Conservation (phyloP, 1,140 invertebrate species). For the Drosophila nigrodunni region DNA sequence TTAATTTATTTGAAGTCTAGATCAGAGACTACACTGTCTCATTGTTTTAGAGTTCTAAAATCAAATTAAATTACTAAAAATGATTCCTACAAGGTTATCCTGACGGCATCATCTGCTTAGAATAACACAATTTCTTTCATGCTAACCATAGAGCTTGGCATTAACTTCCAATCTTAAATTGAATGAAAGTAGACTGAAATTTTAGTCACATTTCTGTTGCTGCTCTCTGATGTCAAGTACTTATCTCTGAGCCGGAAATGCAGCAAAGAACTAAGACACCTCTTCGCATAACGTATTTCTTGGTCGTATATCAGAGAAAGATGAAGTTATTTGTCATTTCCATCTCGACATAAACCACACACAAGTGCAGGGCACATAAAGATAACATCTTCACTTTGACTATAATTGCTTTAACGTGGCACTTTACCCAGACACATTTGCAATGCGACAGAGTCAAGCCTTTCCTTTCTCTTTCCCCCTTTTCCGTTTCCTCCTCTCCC, state of each 20-base stretch:
- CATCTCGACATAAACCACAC: slow-evolving; percentile 51
- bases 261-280: neutral
- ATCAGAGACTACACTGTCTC: no score
- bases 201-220: neutral
- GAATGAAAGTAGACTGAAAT: neutral
- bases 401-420: slow-evolving; percentile 78
- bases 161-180: neutral
- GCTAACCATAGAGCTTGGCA: no score
- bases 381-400: slow-evolving; percentile 77
- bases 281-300: neutral
- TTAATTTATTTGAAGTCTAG: no score
- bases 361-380: slow-evolving; percentile 36
- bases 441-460: slow-evolving; percentile 19
- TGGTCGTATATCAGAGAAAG: slow-evolving; percentile 26
- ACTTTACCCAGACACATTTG: slow-evolving; percentile 49
- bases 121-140: no score
- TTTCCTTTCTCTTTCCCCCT: slow-evolving; percentile 5
- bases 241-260: neutral
- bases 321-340: slow-evolving; percentile 70
- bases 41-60: no score
- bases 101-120: no score
- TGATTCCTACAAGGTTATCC: no score
- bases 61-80: no score
- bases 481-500: neutral
- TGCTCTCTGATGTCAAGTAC: neutral